Evolutionary conservation across 2,113 vertebrate genomes (phyloP).

Genomic region (Procavia capensis): DNA sequence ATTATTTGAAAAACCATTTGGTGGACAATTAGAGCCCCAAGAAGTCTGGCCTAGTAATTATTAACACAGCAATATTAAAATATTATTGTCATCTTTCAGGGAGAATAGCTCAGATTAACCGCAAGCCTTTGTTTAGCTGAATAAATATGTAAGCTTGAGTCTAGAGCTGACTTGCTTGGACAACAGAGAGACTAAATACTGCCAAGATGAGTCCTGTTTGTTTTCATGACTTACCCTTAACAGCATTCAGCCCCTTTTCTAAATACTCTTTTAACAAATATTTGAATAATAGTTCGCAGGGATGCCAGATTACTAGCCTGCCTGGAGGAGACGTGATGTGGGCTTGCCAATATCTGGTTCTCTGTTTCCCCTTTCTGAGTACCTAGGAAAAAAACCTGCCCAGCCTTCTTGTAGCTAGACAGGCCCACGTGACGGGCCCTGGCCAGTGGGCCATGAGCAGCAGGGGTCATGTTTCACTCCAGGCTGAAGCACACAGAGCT

Average conservation of each 20-base stretch:
- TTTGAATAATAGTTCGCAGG: conserved; percentile 42
- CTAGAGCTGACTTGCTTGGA: conserved; percentile 32
- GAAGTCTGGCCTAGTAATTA: neutral
- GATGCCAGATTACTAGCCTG: conserved; percentile 23
- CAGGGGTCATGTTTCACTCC: neutral
- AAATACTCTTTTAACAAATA: conserved; percentile 50
- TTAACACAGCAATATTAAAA: neutral
- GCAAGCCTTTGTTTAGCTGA: neutral
- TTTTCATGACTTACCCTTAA: conserved; percentile 62
- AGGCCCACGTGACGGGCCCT: neutral
- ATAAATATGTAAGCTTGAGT: neutral
- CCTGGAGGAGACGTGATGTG: neutral
- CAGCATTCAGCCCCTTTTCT: neutral
- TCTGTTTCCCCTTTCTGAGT: neutral
- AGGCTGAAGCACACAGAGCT: neutral
- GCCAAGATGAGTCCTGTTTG: conserved; percentile 56
- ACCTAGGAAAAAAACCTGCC: neutral
- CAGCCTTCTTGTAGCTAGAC: neutral
- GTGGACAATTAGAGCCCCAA: neutral
- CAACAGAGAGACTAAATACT: conserved; percentile 32
- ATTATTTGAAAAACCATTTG: neutral
- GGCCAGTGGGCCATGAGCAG: neutral
- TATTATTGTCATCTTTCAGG: neutral
- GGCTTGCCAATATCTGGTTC: neutral
- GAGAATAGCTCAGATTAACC: neutral